A percentile compares a stretch with the other conserved stretches of the same genome.
Conservation (phyloP, 2,113 vertebrate species). For the Podilymbus podiceps region DNA sequence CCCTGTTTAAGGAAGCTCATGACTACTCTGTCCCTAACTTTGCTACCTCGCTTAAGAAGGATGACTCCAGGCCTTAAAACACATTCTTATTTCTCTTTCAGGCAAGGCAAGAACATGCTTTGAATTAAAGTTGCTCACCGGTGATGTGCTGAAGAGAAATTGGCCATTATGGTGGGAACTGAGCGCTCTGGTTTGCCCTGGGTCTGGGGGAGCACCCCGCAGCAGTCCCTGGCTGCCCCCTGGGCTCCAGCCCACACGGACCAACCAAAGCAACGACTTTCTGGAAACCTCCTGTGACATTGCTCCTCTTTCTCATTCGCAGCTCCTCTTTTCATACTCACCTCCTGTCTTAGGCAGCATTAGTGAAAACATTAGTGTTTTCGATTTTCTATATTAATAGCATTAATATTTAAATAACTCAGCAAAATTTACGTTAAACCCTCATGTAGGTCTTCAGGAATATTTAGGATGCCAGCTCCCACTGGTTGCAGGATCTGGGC, state of each 20-base stretch:
- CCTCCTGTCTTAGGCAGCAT: not conserved
- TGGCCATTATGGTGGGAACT: not conserved
- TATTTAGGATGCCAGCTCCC: not conserved
- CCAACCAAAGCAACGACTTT: not conserved
- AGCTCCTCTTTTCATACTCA: not conserved
- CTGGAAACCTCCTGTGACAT: not conserved
- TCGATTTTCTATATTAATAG: not conserved
- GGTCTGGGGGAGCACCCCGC: not conserved
- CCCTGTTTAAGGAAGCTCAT: not conserved
- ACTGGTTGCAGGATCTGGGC: not conserved
- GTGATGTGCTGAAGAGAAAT: not conserved
- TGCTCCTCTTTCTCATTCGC: not conserved
- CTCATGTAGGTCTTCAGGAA: not conserved
- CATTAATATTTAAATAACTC: not conserved
- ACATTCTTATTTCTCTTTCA: not conserved
- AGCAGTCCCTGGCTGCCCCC: not conserved
- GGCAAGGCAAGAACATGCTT: not conserved
- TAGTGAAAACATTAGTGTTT: not conserved
- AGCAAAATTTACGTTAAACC: not conserved
- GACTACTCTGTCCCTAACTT: not conserved
- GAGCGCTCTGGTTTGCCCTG: not conserved
- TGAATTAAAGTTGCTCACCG: not conserved
- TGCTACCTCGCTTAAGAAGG: accelerated
- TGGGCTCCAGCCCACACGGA: accelerated
- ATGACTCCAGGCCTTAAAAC: not conserved